Evolutionary conservation across 2,797 vertebrate genomes (phyloP).

Genomic region (Crotalus adamanteus): DNA sequence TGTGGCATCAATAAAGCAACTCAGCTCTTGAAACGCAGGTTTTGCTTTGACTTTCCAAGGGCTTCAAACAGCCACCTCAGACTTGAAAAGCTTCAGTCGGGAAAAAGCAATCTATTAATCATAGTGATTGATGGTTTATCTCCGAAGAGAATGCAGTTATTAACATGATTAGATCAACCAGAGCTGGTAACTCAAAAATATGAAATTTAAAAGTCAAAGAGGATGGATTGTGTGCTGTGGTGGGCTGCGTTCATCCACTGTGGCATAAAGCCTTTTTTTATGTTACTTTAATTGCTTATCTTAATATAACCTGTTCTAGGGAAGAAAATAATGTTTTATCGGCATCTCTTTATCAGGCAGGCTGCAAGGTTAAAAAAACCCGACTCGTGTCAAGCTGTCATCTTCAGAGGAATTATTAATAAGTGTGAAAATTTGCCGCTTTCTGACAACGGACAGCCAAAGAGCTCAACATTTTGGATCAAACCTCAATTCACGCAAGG

Average conservation of each 20-base stretch:
- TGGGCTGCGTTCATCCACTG: neutral
- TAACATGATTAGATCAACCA: neutral
- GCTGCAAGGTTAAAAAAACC: neutral
- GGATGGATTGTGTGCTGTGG: fast-evolving
- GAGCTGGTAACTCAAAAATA: neutral
- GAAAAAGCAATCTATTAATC: neutral
- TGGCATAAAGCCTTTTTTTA: neutral
- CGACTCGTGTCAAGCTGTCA: slow-evolving; percentile 11
- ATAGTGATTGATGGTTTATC: neutral
- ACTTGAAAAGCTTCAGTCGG: neutral
- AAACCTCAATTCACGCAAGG: neutral
- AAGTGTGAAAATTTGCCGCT: neutral
- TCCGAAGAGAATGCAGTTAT: neutral
- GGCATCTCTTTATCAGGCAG: slow-evolving; percentile 14
- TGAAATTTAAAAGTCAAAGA: neutral
- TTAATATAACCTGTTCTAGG: slow-evolving; percentile 2
- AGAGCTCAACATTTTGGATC: neutral
- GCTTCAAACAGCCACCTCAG: neutral
- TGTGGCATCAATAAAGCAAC: neutral
- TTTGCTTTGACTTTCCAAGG: neutral
- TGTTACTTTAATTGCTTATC: neutral
- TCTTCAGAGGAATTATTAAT: neutral
- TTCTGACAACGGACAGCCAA: neutral
- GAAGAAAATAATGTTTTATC: neutral
- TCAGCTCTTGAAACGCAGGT: neutral